phyloP scores from a whole-genome alignment of 2,797 vertebrate genomes.

The Centropyge bicolor region DNA sequence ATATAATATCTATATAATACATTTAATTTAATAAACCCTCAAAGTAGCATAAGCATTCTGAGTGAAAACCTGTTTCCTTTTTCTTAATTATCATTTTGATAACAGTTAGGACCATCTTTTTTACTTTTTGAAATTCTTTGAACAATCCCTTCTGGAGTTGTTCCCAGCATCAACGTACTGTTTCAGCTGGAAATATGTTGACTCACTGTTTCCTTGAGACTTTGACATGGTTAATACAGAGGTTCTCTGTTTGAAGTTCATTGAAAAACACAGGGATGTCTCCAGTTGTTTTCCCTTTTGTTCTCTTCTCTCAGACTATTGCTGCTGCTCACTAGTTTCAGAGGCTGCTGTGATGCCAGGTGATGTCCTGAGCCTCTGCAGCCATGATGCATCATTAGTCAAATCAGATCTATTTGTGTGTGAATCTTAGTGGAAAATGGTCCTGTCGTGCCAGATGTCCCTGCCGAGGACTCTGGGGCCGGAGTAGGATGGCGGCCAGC shows the following conservation, averaged over 20 bases:
- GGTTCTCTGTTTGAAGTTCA: not conserved
- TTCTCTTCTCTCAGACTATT: not conserved
- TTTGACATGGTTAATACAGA: not conserved
- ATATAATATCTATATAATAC: not conserved
- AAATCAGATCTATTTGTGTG: constrained; percentile 66
- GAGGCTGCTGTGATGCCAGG: constrained; percentile 49
- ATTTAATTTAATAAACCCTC: no score
- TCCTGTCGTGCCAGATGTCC: constrained; percentile 68
- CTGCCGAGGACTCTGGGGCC: constrained; percentile 26
- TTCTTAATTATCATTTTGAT: not conserved
- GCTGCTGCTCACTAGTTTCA: not conserved
- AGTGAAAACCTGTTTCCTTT: not conserved
- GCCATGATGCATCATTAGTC: constrained; percentile 63
- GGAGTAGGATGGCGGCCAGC: constrained; percentile 35
- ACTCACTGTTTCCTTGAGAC: not conserved
- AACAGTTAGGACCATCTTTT: not conserved
- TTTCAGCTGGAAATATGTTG: not conserved
- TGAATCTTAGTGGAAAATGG: constrained; percentile 78
- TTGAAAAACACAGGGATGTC: not conserved
- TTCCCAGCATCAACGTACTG: not conserved
- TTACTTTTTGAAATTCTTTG: not conserved
- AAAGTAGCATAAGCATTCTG: no score
- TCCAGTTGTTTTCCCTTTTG: not conserved
- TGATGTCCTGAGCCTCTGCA: constrained; percentile 53
- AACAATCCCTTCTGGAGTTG: not conserved